Evolutionary conservation across 2,888 invertebrate species (phyloP), one percentile per base, ranked within the genome.

Genomic region (Alloplasta piceator): DNA sequence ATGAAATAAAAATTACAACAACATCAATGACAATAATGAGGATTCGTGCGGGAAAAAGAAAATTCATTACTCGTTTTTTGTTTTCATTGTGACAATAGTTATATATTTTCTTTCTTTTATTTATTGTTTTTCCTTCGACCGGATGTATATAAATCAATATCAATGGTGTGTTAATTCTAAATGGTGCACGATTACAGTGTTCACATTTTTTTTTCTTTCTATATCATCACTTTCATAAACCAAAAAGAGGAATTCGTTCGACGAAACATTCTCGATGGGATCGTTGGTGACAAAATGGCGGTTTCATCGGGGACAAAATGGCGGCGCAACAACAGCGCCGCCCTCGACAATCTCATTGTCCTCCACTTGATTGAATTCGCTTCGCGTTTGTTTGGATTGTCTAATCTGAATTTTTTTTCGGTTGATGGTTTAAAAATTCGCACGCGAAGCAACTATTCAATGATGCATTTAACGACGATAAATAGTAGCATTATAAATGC

Each of bases 111-210:
- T 81, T 64, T 6, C 52, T 48, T 74, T 78, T 58, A 74, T 78
- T 68, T 66, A 48, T 77, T 41, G 1, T 67, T 78, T 70, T 16
- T 68, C 63, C 70, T 63, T 75, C 74, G 66, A 78, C 71, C 70
- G 67, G 75, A 71, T 71, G 81, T 78, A 67, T 78, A 78, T 55
- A 71, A 74, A 78, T 64, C 56, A 77, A 81, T 81, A 46, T 70
- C 60, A 70, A 74, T 78, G 66, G 60, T 71, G 68, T 78, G 74
- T 67, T 72, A 56, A 61, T 78, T 41, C 78, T 78, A 75, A 71
- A 78, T 78, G 80, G 73, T 80, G 77, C 77, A 80, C 66, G 48
- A 70, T 82, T 82, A 80, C 82, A 80, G 71, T 82, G 74, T 82
- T 74, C 4, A 12, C 38, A 26, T 43, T 16, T 41, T 38, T 5